Evolutionary conservation across 2,113 vertebrate genomes (phyloP).

Genomic region (Hypanus sabinus): DNA sequence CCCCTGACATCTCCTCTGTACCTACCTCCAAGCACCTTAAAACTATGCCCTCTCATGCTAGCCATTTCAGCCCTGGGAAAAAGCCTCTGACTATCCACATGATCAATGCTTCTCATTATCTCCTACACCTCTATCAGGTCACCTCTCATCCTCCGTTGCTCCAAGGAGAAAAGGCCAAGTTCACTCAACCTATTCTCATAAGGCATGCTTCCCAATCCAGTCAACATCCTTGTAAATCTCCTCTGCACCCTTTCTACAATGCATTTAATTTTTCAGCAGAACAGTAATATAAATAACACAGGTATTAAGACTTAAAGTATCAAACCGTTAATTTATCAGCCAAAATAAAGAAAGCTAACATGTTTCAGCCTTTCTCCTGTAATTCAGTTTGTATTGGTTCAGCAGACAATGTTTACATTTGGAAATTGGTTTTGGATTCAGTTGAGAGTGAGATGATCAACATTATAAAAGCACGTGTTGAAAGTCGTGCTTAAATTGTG

Average conservation of each 20-base stretch:
- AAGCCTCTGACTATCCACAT: too few species aligned
- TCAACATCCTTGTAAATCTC: too few species aligned
- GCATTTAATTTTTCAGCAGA: background rate
- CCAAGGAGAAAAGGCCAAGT: too few species aligned
- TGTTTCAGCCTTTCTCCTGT: background rate
- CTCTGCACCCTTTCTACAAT: background rate
- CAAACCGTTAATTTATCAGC: background rate
- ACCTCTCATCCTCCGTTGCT: too few species aligned
- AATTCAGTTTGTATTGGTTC: background rate
- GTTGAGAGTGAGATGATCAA: background rate
- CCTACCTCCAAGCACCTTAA: too few species aligned
- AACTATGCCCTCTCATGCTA: too few species aligned
- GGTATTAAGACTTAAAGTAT: background rate
- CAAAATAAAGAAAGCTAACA: background rate
- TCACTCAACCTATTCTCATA: too few species aligned
- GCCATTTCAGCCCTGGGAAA: too few species aligned
- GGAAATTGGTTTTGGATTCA: background rate
- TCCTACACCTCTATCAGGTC: too few species aligned
- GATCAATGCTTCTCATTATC: too few species aligned
- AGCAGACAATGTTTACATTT: background rate
- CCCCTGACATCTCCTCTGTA: too few species aligned
- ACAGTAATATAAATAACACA: background rate
- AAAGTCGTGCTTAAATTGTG: background rate
- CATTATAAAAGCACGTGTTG: background rate
- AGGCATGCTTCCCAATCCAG: too few species aligned